Conservation (phyloP, 2,888 invertebrate genomes). For the Brachyptera putata region DNA sequence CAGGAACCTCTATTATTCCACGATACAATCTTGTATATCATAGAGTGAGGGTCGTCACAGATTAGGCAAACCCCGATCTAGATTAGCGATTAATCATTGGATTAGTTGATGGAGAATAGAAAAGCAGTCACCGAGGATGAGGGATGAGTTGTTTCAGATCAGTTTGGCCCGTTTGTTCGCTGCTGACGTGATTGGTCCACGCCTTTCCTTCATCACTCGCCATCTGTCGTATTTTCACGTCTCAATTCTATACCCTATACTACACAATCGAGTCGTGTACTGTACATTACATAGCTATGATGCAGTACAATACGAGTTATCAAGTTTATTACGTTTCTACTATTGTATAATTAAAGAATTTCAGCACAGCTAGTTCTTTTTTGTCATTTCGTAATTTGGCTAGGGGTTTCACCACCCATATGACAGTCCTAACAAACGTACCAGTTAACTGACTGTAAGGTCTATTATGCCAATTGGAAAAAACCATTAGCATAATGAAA, state of each 20-base stretch:
- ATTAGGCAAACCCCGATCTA: slow-evolving; percentile 21
- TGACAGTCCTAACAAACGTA: neutral
- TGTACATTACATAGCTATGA: no score
- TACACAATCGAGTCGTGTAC: no score
- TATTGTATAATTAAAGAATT: slow-evolving; percentile 10
- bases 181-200: slow-evolving; percentile 11
- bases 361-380: neutral
- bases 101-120: slow-evolving; percentile 25
- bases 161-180: slow-evolving; percentile 1
- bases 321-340: slow-evolving; percentile 1
- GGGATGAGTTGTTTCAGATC: slow-evolving; percentile 8
- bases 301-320: no score
- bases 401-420: neutral
- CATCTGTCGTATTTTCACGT: slow-evolving; percentile 5
- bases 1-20: no score
- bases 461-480: slow-evolving; percentile 14
- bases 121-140: slow-evolving; percentile 14
- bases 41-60: no score
- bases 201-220: slow-evolving; percentile 11
- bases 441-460: neutral
- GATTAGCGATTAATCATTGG: slow-evolving; percentile 29
- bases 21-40: no score
- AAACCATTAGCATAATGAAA: slow-evolving; percentile 15
- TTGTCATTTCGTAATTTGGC: neutral
- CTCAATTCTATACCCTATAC: no score